Evolutionary conservation across 2,797 vertebrate species (phyloP).

Genomic region (Epinephelus coioides): DNA sequence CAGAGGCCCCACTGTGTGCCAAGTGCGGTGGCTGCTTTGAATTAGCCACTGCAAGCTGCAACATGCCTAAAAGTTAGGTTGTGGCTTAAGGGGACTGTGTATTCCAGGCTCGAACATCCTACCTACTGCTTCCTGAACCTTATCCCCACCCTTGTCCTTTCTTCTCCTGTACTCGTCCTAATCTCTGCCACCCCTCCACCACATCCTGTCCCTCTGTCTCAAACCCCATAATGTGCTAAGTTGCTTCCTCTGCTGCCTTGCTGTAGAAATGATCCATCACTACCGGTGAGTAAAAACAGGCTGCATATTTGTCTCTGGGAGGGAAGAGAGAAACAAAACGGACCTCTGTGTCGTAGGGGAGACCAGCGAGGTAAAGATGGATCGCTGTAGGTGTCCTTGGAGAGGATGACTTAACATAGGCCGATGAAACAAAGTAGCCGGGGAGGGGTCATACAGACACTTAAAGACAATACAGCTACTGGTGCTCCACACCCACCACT

Average conservation of each 20-base stretch:
- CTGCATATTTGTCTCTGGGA: slow-evolving; percentile 77
- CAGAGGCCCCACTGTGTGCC: slow-evolving; percentile 83
- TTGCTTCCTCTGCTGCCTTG: slow-evolving; percentile 65
- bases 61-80: slow-evolving; percentile 84
- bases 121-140: slow-evolving; percentile 77
- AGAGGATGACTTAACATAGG: slow-evolving; percentile 72
- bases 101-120: slow-evolving; percentile 71
- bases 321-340: slow-evolving; percentile 64
- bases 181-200: slow-evolving; percentile 55
- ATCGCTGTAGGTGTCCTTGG: slow-evolving; percentile 75
- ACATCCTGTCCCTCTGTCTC: slow-evolving; percentile 67
- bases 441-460: slow-evolving; percentile 71
- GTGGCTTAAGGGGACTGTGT: slow-evolving; percentile 72
- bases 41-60: slow-evolving; percentile 85
- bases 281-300: slow-evolving; percentile 75
- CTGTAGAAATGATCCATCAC: slow-evolving; percentile 79
- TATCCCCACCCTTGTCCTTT: slow-evolving; percentile 65
- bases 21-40: slow-evolving; percentile 85
- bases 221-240: slow-evolving; percentile 68
- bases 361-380: slow-evolving; percentile 72
- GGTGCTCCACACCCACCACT: slow-evolving; percentile 86
- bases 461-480: slow-evolving; percentile 87
- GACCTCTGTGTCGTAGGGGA: slow-evolving; percentile 67
- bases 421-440: slow-evolving; percentile 70
- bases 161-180: slow-evolving; percentile 59